These are phyloP conservation scores for Sturnus vulgaris DNA, from an alignment of 2,113 vertebrate species.

Conservation along the genomic window DNA sequence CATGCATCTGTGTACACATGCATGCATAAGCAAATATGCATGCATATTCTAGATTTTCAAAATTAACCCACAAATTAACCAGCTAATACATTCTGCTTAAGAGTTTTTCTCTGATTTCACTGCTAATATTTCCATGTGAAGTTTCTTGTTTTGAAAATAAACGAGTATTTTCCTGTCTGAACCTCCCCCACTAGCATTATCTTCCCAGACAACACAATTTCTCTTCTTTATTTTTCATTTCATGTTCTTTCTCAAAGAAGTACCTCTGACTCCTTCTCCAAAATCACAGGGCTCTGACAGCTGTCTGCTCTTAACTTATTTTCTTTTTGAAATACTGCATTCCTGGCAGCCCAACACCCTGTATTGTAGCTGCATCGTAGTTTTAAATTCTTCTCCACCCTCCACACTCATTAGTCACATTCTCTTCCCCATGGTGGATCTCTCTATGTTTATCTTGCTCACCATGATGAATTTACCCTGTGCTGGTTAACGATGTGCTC, in stretches of 20 bases:
- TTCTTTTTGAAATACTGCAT: neutral
- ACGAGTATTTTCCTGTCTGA: neutral
- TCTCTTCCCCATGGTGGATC: neutral
- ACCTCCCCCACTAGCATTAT: neutral
- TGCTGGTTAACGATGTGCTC: neutral
- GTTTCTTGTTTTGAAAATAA: neutral
- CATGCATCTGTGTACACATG: neutral
- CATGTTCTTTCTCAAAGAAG: neutral
- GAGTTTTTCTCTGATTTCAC: neutral
- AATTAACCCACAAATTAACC: neutral
- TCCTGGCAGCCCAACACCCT: neutral
- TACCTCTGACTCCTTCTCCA: neutral
- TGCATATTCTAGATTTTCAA: neutral
- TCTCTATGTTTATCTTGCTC: neutral
- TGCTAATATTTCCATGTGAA: neutral
- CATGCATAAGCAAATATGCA: neutral
- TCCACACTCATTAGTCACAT: neutral
- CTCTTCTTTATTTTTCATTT: neutral
- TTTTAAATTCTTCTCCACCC: neutral
- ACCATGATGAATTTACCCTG: neutral
- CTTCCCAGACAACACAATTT: neutral
- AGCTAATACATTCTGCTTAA: neutral
- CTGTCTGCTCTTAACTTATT: neutral
- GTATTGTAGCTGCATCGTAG: neutral
- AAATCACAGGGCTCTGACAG: neutral